Base-by-base conservation (phyloP, 2,888 invertebrate genomes). In the Crepidodera aurea region DNA sequence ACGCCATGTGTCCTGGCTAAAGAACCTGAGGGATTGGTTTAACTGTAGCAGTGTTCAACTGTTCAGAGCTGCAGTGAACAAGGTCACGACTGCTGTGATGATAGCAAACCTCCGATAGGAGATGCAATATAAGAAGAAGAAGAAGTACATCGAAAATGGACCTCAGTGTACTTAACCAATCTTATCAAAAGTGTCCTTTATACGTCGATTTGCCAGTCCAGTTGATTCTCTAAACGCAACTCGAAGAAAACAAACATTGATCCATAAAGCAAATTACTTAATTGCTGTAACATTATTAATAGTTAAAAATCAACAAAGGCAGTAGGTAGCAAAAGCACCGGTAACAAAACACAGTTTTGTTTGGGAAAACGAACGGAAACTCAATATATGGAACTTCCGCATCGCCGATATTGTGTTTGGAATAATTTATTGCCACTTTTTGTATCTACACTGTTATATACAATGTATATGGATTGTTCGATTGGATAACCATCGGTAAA, bases 321-420 rank as follows among this genome's bases (percentile, higher is more conserved):
- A 22, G 27, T 12, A n/a, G n/a, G n/a, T n/a, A 57, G 16, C 16
- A 13, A 15, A 42, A 29, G 42, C 16, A 25, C 18, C 15, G 22
- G 50, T 48, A 50, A 25, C 46, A 37, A 61, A 60, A 60, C 60
- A 37, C 37, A 54, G 44, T 34, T 18, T 44, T 13, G 19, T 44
- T 37, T 12, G 55, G 32, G 44, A 18, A 55, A 55, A 55, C 55
- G 63, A 60, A 56, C 63, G 60, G 60, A 64, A 59, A 54, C 44
- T 51, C 55, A 60, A 64, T 54, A 56, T 60, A 59, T 60, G 59
- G 60, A 54, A 64, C 63, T 51, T 64, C 55, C 63, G 42, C 44
- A 55, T 55, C 55, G 50, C 51, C 40, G 55, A 60, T 60, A 60
- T 39, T 56, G 56, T 51, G 55, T 56, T 51, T 29, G 42, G 63